A percentile compares a stretch with the other conserved stretches of the same genome.
phyloP scores from a whole-genome alignment of 2,797 vertebrate species.

The Apogon hyalosoma region DNA sequence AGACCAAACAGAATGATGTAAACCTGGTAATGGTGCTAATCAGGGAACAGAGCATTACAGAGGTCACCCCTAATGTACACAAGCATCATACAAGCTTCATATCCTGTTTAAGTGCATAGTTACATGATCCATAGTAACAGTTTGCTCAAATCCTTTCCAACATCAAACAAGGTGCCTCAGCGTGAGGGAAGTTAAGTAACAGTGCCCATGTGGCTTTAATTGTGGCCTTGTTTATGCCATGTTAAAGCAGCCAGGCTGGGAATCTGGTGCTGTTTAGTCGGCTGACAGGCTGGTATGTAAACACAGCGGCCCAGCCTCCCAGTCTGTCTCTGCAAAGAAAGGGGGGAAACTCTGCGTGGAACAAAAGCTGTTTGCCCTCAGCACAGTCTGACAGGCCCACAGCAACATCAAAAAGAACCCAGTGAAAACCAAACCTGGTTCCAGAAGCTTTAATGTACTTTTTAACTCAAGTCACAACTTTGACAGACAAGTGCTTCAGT shows the following conservation, averaged over 20 bases:
- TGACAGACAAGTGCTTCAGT: too few relatives aligned
- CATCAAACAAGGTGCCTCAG: constrained; percentile 20
- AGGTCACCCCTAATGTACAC: neutral
- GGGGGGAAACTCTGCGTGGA: too few relatives aligned
- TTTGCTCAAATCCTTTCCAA: constrained; percentile 5
- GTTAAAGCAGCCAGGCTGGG: constrained; percentile 29
- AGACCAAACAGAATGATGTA: constrained; percentile 25
- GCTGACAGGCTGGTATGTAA: constrained; percentile 76
- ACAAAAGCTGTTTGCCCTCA: too few relatives aligned
- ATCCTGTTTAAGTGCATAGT: neutral
- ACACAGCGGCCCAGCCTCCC: constrained; percentile 50
- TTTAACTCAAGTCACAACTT: too few relatives aligned
- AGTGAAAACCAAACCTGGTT: too few relatives aligned
- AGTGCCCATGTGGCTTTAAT: constrained; percentile 66
- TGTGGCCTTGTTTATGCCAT: constrained; percentile 65
- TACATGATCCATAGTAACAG: neutral
- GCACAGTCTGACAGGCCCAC: too few relatives aligned
- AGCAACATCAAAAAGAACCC: too few relatives aligned
- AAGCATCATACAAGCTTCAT: neutral
- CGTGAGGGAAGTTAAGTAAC: constrained; percentile 17
- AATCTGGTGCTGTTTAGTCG: constrained; percentile 65
- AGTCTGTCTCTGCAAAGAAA: neutral
- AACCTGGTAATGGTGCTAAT: constrained; percentile 28
- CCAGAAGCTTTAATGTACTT: too few relatives aligned
- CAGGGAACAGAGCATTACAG: constrained; percentile 1